Evolutionary conservation across 2,113 vertebrate genomes (phyloP), one percentile per base, ranked within the genome.

Genomic region (Oxygymnocypris stewartii): DNA sequence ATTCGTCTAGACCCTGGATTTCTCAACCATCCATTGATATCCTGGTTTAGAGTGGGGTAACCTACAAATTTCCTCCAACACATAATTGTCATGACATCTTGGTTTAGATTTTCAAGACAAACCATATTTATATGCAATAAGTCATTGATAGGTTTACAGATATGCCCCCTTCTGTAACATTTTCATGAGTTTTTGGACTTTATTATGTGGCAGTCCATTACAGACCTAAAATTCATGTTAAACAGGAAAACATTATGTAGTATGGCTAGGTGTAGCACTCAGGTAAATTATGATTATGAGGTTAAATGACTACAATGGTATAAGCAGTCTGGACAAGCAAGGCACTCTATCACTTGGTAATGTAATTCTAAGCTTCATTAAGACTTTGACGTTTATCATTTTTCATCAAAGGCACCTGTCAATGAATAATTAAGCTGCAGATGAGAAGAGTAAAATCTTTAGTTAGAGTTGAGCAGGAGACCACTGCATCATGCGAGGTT

Each of bases 321-420:
- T 94, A 92, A 92, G 92, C 91, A 94, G 93, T 94, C 92, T 91
- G 93, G 92, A 94, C 93, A 92, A 93, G 94, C 91, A 92, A 92
- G 92, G 93, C 94, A 92, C 91, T 95, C 92, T 91, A 92, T 94
- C 94, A 94, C 94, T 92, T 94, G 93, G 94, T 94, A 94, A 95
- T 94, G 94, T 94, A 94, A 95, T 94, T 94, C 93, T 93, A 94
- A 87, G 92, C 93, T 94, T 95, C 94, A 94, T 95, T 95, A 95
- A 91, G 89, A 91, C 90, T 92, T 90, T 93, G 92, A 94, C 91
- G 93, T 95, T 95, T 94, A 94, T 95, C 94, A 94, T 95, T 95
- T 94, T 93, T 95, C 94, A 94, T 95, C 93, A 94, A 93, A 93
- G 92, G 91, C 90, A 89, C 93, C 92, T 94, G 93, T 95, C 94